Evolutionary conservation across 2,113 vertebrate genomes (phyloP), one percentile per base, ranked within the genome.

Genomic region (Calidris pygmaea): DNA sequence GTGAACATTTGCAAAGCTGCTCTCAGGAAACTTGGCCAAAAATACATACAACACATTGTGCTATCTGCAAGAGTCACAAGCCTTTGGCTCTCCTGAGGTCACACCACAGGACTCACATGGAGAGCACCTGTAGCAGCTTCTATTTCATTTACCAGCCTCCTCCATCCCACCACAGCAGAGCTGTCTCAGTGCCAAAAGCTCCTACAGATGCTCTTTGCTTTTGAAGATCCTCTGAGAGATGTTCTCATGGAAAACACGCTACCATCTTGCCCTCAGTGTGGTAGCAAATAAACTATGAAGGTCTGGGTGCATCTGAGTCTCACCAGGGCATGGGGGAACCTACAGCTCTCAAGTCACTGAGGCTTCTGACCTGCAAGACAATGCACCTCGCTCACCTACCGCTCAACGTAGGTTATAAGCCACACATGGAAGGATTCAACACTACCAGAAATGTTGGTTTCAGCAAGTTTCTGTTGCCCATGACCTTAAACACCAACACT

Each of bases 241-340:
- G 45, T 30, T 83, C 23, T 39, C 4, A 34, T 35, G 45, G 35
- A 53, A 63, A 15, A 21, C 21, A 23, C 1, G 0, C 14, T 59
- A 22, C 53, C 12, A 4, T 4, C 56, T 34, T 30, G 23, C 29
- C 74, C 30, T 22, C n/a, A 48, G 68, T 3, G 1, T 2, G 22
- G 60, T n/a, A 70, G 48, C 35, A 48, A 68, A 62, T 26, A 43
- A 12, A 60, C 16, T 17, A 4, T 3, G 30, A n/a, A 37, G 48
- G 30, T 7, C 3, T 2, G 5, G 35, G 18, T 0, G 2, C 2
- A 2, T 14, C 45, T 14, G 2, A 12, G 22, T 48, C 52, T 48
- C n/a, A n/a, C 21, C 67, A 83, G 56, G 45, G 17, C 34, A 4
- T 1, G 8, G 21, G 27, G 13, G 21, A 30, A 78, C 30, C 21